Conservation (phyloP, 2,797 vertebrate genomes). For the Capromys pilorides region DNA sequence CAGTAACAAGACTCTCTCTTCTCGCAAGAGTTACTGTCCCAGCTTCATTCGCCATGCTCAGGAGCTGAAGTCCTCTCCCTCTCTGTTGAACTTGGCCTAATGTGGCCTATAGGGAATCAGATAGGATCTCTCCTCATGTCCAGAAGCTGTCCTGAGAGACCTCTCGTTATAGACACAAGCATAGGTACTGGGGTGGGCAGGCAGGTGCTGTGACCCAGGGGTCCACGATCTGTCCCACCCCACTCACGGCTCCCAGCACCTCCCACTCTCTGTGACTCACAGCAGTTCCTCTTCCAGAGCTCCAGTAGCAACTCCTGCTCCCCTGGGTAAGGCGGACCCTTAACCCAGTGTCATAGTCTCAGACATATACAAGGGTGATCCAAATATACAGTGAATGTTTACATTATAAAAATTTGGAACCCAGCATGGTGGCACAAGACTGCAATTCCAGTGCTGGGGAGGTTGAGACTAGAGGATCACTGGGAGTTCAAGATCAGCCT, state of each 20-base stretch:
- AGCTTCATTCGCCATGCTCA: fast-evolving
- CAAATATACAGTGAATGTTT: not conserved
- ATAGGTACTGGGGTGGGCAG: not conserved
- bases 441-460: too few species aligned
- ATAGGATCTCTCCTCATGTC: not conserved
- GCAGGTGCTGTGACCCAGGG: not conserved
- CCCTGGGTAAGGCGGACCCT: not conserved
- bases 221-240: too few species aligned
- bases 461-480: too few species aligned
- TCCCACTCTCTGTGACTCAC: not conserved
- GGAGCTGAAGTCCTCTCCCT: not conserved
- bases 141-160: not conserved
- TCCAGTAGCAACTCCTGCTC: not conserved
- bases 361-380: not conserved
- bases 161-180: not conserved
- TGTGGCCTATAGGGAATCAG: not conserved
- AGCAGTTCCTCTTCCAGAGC: not conserved
- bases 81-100: not conserved
- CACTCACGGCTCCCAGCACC: fast-evolving
- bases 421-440: too few species aligned
- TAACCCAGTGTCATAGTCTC: not conserved
- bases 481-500: too few species aligned
- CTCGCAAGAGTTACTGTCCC: not conserved
- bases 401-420: not conserved
- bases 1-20: not conserved